A percentile compares a stretch with the other conserved stretches of the same genome.
Conservation (phyloP, 2,797 vertebrate species). For the Dendrocincla tyrannina region DNA sequence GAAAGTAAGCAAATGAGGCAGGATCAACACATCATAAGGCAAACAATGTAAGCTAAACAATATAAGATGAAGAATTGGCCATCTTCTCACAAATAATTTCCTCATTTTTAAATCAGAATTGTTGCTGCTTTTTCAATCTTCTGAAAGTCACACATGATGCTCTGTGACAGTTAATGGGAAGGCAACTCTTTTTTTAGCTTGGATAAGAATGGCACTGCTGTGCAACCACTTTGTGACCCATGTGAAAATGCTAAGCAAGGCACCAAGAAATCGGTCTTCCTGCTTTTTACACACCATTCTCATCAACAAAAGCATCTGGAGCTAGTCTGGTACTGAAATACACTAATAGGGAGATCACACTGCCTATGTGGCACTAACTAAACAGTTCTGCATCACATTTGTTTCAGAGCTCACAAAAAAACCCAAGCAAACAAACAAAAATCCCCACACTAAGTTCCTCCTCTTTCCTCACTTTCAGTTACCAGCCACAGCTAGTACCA, state of each 20-base stretch:
- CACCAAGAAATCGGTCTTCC: background rate
- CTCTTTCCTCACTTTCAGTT: background rate
- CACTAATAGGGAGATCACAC: background rate
- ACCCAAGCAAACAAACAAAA: background rate
- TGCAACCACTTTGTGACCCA: background rate
- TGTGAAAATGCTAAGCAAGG: constrained; percentile 20
- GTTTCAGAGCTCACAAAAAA: background rate
- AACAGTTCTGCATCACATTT: background rate
- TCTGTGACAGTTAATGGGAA: background rate
- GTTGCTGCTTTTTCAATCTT: background rate
- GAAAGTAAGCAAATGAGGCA: background rate
- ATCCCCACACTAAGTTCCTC: background rate
- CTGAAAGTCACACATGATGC: background rate
- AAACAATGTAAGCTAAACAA: background rate
- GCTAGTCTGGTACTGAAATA: constrained; percentile 22
- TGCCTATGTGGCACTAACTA: background rate
- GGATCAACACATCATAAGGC: background rate
- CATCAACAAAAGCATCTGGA: constrained; percentile 55
- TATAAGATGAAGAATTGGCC: background rate
- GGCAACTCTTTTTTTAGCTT: background rate
- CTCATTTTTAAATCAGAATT: background rate
- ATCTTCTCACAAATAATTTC: background rate
- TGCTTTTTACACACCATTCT: background rate
- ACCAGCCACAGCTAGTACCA: background rate
- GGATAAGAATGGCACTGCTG: constrained; percentile 11